Evolutionary conservation across 2,113 vertebrate genomes (phyloP).

Genomic region (Rattus rattus): DNA sequence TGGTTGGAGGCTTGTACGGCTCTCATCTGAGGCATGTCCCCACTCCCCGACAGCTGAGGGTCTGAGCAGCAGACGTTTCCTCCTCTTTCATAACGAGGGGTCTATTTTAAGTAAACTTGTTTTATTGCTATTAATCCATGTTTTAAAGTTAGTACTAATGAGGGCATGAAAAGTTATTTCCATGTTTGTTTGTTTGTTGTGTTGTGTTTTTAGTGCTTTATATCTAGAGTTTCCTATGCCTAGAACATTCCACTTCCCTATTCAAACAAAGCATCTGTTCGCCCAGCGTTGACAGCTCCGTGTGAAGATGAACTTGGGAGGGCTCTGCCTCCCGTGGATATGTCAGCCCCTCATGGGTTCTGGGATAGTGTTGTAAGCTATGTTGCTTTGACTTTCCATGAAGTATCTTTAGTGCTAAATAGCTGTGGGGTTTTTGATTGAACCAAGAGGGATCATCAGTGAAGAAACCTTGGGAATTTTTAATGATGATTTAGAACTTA

Average conservation of each 20-base stretch:
- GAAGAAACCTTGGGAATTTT: neutral
- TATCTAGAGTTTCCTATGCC: conserved; percentile 28
- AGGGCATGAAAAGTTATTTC: conserved; percentile 70
- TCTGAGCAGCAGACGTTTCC: neutral
- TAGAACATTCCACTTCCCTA: conserved; percentile 15
- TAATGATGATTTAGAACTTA: neutral
- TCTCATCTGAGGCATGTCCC: neutral
- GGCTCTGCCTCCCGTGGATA: neutral
- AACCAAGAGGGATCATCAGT: neutral
- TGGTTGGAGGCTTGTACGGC: neutral
- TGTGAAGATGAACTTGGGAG: neutral
- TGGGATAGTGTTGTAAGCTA: accelerated
- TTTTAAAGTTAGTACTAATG: conserved; percentile 70
- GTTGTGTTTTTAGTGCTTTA: conserved; percentile 66
- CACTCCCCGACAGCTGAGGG: neutral
- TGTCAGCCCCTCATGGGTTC: neutral
- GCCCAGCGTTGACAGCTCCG: neutral
- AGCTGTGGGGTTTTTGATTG: neutral
- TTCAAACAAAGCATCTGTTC: conserved; percentile 33
- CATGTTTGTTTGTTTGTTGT: conserved; percentile 78
- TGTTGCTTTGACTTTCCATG: neutral
- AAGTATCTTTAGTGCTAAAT: neutral
- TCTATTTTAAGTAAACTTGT: conserved; percentile 68
- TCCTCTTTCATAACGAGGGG: conserved; percentile 54
- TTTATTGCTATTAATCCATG: conserved; percentile 70